Base-by-base conservation (phyloP, 2,888 invertebrate species). In the Zhengitettix transpicula region DNA sequence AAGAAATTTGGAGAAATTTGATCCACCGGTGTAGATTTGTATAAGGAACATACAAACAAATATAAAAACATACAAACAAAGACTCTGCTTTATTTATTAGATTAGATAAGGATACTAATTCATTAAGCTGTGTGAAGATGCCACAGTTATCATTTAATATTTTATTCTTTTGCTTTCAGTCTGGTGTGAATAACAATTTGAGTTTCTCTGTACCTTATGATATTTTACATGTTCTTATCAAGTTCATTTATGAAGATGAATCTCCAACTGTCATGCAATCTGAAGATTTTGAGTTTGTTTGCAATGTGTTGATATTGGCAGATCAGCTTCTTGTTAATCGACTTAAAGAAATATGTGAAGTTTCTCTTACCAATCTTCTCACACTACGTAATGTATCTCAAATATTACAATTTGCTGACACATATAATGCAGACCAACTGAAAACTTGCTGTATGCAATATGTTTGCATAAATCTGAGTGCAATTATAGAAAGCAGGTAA, bases 261-360 rank as follows among this genome's bases (percentile, higher is more conserved):
- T 78, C 82, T 17, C 77, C 81, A 0, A 74, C 78, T 64, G 72
- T 83, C 55, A 73, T 78, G 64, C 80, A 73, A 60, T 79, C 80
- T 47, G 80, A 81, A 57, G 84, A 85, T 68, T 75, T 83, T 0
- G 88, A 90, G 68, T 78, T 81, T 61, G 77, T 87, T 64, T 86
- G 84, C 71, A 85, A 86, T 69, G 78, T 89, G 69, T 76, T 92
- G 40, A 81, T 87, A 10, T 79, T 86, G 12, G 85, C 90, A 40
- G 92, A 93, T 70, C 90, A 91, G 68, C 78, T 90, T 42, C 81
- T 92, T 64, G 81, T 89, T 9, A 75, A 77, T 1, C 73, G 85
- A 12, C 75, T 93, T 11, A 81, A 85, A 65, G 82, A 85, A 70
- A 78, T 85, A 72, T 84, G 88, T 72, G 87, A 87, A 71, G 74